Evolutionary conservation across 92 coral and sea anemone species (phyloP).

Genomic region (Bergia sp.): DNA sequence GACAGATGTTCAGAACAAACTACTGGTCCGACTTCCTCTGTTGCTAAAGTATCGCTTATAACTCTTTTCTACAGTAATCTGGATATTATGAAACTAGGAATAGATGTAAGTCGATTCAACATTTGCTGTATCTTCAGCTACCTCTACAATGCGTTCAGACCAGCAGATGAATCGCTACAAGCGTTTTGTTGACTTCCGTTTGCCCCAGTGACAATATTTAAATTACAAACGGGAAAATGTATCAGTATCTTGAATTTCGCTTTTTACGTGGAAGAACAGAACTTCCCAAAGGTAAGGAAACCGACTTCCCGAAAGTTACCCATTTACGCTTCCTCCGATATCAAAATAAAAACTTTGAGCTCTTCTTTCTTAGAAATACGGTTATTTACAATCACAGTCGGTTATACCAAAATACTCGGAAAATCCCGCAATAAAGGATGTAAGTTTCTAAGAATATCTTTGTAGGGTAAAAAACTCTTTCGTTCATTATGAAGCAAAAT

Average conservation of each 20-base stretch:
- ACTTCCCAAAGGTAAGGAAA: neutral
- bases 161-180: neutral
- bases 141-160: neutral
- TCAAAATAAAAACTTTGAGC: neutral
- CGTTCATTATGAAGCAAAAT: neutral
- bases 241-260: neutral
- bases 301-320: neutral
- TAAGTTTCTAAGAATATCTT: neutral
- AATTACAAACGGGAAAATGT: neutral
- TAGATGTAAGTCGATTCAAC: neutral
- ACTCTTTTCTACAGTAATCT: neutral
- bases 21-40: neutral
- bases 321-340: neutral
- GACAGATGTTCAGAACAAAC: neutral
- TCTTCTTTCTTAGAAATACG: constrained; percentile 19
- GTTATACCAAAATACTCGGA: neutral
- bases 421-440: neutral
- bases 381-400: constrained; percentile 1
- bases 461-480: neutral
- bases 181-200: constrained; percentile 28
- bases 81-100: neutral
- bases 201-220: neutral
- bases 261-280: constrained; percentile 4
- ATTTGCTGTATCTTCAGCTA: neutral
- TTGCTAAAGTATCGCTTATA: neutral